Percentiles rank a stretch among this genome's conserved stretches.
phyloP scores from a whole-genome alignment of 1,140 invertebrate genomes.

The Euwallacea fornicatus region DNA sequence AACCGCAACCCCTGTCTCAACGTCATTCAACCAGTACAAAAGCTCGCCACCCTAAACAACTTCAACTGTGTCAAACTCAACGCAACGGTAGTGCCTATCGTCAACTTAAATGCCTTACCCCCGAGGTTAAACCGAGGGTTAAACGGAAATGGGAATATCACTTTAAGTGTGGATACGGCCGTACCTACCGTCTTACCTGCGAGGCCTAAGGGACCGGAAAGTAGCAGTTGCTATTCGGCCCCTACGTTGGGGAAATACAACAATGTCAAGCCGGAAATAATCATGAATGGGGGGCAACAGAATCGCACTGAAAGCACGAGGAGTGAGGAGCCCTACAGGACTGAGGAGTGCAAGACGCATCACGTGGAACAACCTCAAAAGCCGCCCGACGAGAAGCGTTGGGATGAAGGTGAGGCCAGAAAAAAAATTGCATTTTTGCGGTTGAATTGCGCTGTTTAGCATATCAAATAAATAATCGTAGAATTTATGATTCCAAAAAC shows the following conservation, averaged over 20 bases:
- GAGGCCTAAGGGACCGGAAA: constrained; percentile 39
- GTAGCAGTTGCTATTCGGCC: constrained; percentile 16
- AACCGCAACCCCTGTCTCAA: constrained; percentile 48
- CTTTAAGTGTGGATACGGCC: constrained; percentile 46
- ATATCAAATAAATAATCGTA: no score
- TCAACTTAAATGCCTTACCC: constrained; percentile 51
- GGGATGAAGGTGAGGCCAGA: constrained; percentile 18
- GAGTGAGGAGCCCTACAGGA: constrained; percentile 38
- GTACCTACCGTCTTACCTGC: constrained; percentile 47
- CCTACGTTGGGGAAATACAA: constrained; percentile 25
- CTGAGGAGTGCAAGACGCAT: constrained; percentile 35
- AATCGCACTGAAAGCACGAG: constrained; percentile 32
- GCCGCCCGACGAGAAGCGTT: constrained; percentile 25
- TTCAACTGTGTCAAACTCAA: constrained; percentile 53
- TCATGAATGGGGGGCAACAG: background rate
- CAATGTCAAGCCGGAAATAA: background rate
- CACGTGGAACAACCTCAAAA: constrained; percentile 17
- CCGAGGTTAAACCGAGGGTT: constrained; percentile 44
- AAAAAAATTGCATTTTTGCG: no score
- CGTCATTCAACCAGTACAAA: constrained; percentile 48
- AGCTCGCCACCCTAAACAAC: constrained; percentile 48
- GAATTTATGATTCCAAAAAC: background rate
- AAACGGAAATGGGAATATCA: constrained; percentile 11
- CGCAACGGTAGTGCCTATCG: constrained; percentile 52
- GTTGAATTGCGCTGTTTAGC: background rate